Base-by-base conservation (phyloP, 2,113 vertebrate genomes). In the Gasterosteus aculeatus region DNA sequence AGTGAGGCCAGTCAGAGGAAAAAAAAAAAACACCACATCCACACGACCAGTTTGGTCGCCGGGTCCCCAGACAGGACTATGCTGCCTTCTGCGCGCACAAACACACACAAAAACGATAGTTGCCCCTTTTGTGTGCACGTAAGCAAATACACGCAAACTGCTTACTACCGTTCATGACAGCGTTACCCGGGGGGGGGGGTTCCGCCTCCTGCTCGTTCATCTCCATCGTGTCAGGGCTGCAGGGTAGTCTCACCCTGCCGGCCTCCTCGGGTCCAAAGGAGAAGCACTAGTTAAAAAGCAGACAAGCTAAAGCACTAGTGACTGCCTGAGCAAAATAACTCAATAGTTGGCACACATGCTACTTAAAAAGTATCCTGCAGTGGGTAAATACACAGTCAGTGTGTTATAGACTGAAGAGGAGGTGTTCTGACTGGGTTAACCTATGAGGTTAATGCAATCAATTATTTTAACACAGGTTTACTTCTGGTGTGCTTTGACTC, bases 141-240 rank as follows among this genome's bases (percentile, higher is more conserved):
- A 75, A 76, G 63, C 57, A 77, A 78, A 83, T 19, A 73, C 60
- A 85, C 70, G 79, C 62, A 83, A 69, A 80, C 53, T 67, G 54
- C 82, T 86, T 70, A 77, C 70, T 57, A 72, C 65, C 82, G 87
- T 93, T 91, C 79, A 83, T 88, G 85, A 87, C 62, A 83, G 64
- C 67, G 31, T 60, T 4, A 83, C 69, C 81, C 75, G 69, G 72
- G 83, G 79, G 75, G 77, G 71, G 74, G 83, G 80, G 73, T 76
- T 69, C 59, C 51, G 76, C 65, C 39, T 70, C 42, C 10, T 71
- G 9, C 51, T 58, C 77, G 88, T 91, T 87, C 80, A 69, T 92
- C 83, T 90, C 71, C 59, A 78, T 47, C 72, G 44, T 65, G 81
- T 75, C 79, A 82, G 65, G 68, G 72, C 3, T 15, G 38, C n/a